These are phyloP conservation scores for Hycleus phaleratus DNA, from an alignment of 1,140 invertebrate genomes.

Conservation along the genomic window DNA sequence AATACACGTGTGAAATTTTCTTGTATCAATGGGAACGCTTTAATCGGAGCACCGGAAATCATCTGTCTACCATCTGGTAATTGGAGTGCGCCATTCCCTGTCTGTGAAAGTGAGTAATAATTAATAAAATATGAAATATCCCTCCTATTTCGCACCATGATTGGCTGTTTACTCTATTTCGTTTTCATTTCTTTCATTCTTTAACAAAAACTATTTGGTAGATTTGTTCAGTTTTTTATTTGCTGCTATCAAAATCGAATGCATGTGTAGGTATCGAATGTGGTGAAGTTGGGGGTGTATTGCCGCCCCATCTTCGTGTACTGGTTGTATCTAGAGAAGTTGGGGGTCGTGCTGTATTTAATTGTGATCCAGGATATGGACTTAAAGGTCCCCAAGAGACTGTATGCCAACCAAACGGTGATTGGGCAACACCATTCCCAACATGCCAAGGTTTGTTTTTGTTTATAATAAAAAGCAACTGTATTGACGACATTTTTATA, in stretches of 20 bases:
- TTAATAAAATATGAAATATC: too few relatives aligned
- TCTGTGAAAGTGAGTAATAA: constrained; percentile 63
- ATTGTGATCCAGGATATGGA: constrained; percentile 69
- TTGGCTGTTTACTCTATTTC: too few relatives aligned
- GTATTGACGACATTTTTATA: too few relatives aligned
- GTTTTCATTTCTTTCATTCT: too few relatives aligned
- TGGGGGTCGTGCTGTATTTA: constrained; percentile 69
- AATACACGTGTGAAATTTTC: constrained; percentile 65
- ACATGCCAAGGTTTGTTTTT: constrained; percentile 56
- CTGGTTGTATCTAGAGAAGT: constrained; percentile 65
- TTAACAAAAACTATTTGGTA: too few relatives aligned
- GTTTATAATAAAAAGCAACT: background rate
- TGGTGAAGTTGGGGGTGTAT: constrained; percentile 53
- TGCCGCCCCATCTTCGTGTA: constrained; percentile 53
- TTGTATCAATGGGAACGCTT: constrained; percentile 73
- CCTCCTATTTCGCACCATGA: too few relatives aligned
- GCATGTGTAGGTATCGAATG: constrained; percentile 58
- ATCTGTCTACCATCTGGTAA: constrained; percentile 72
- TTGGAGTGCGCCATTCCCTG: constrained; percentile 71
- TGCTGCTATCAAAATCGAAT: background rate
- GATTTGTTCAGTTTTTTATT: background rate
- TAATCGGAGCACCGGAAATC: constrained; percentile 65
- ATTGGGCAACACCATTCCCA: constrained; percentile 70
- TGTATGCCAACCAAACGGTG: constrained; percentile 66
- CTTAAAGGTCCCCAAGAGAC: constrained; percentile 66